Evolutionary conservation across 1,140 invertebrate species (phyloP).

Genomic region (Drosophila kurseongensis): DNA sequence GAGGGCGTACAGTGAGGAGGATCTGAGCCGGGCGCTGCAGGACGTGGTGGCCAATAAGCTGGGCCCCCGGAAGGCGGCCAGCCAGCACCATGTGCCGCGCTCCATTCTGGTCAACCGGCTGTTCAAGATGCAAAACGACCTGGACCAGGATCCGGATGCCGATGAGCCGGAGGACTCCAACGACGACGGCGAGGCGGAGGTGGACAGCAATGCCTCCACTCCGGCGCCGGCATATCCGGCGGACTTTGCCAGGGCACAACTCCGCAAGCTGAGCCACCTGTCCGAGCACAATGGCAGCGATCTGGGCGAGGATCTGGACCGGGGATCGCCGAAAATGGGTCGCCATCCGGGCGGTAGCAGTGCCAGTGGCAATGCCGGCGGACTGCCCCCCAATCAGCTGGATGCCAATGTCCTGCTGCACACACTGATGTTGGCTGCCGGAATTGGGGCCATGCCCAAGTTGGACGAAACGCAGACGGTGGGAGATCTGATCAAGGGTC

Average conservation of each 20-base stretch:
- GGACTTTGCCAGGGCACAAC: conserved; percentile 47
- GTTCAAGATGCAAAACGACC: conserved; percentile 89
- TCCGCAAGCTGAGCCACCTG: conserved; percentile 53
- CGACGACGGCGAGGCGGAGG: conserved; percentile 39
- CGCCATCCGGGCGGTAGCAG: conserved; percentile 41
- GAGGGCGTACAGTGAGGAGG: conserved; percentile 94
- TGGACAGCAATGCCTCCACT: conserved; percentile 72
- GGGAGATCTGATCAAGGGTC: conserved; percentile 87
- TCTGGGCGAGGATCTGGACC: conserved; percentile 62
- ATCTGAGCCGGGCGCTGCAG: conserved; percentile 93
- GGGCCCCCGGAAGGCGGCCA: conserved; percentile 95
- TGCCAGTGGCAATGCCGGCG: conserved; percentile 54
- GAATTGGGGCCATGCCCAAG: conserved; percentile 57
- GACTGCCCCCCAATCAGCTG: conserved; percentile 39
- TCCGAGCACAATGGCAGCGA: conserved; percentile 76
- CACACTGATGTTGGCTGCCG: conserved; percentile 69
- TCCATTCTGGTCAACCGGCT: conserved; percentile 97
- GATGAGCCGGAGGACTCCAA: conserved; percentile 53
- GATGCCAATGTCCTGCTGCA: conserved; percentile 84
- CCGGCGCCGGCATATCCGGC: conserved; percentile 47
- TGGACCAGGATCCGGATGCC: conserved; percentile 85
- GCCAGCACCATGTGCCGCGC: conserved; percentile 97
- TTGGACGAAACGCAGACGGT: conserved; percentile 83
- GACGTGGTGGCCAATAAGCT: conserved; percentile 97
- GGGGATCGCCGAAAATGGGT: conserved; percentile 54